Percentiles rank a stretch among this genome's conserved stretches.
phyloP scores from a whole-genome alignment of 2,797 vertebrate species.

The Cuniculus paca region DNA sequence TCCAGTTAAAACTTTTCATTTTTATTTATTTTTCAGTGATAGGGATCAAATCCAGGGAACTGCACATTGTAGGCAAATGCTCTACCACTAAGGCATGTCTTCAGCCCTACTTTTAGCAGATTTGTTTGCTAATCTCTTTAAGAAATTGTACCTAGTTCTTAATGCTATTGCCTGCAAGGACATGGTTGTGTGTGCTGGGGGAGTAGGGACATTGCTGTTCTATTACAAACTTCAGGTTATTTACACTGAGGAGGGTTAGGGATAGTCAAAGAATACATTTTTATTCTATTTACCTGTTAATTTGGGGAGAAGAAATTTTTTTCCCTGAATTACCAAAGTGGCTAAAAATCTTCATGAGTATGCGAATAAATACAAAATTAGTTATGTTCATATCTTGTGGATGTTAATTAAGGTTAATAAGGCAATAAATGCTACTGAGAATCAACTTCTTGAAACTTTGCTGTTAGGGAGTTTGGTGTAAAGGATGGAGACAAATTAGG shows the following conservation, averaged over 20 bases:
- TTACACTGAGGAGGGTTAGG: neutral
- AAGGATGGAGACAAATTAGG: neutral
- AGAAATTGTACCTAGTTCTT: neutral
- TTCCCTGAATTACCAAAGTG: conserved; percentile 40
- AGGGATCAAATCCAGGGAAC: neutral
- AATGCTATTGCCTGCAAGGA: neutral
- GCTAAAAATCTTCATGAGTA: conserved; percentile 4
- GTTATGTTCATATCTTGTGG: neutral
- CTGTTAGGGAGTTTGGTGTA: neutral
- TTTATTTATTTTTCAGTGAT: neutral
- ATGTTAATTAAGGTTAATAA: conserved; percentile 58
- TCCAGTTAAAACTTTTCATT: neutral
- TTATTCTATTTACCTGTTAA: conserved; percentile 47
- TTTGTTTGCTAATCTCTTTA: neutral
- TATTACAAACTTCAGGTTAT: neutral
- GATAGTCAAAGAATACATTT: conserved; percentile 7
- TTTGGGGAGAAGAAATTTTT: conserved; percentile 28
- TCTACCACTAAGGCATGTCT: neutral
- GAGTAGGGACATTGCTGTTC: neutral
- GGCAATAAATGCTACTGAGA: neutral
- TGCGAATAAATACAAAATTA: conserved; percentile 42
- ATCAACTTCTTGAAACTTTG: conserved; percentile 1
- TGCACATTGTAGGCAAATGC: neutral
- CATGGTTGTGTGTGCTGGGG: neutral
- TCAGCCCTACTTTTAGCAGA: neutral